Base-by-base conservation (phyloP, 1,140 invertebrate species). In the Panonychus citri region DNA sequence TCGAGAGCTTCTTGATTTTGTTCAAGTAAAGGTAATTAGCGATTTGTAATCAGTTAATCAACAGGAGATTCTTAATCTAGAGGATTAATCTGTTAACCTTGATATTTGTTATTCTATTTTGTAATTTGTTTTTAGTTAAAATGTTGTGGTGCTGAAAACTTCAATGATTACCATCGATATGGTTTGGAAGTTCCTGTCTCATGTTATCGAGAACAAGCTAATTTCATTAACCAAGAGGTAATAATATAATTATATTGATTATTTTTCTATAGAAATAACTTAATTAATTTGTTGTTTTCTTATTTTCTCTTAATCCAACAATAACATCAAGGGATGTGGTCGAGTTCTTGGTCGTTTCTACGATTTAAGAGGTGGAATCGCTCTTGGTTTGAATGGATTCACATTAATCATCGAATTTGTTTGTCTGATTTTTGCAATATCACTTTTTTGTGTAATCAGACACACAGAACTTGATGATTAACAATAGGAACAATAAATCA, bases 141-240 rank as follows among this genome's bases (percentile, higher is more conserved):
- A 13, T 61, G 59, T 39, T 61, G 59, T 56, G 59, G 59, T 17
- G 56, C 59, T 21, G 37, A 56, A 34, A 53, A 43, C 15, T 61
- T 59, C 39, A 61, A 59, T 37, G 59, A 61, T 26, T 61, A 61
- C 52, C 46, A 37, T 27, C 40, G 57, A 43, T 59, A 55, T 59
- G 59, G 59, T 19, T 39, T 56, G 42, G 48, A 54, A 19, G 48
- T 58, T 21, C 59, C 59, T n/a, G 40, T 55, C 13, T 59, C 57
- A 26, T 61, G 59, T 50, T 55, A 56, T 40, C 21, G 42, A 19
- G 42, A 27, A 24, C 39, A 53, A 26, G n/a, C 52, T 19, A 61
- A 61, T 28, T 61, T 50, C 49, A 30, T 61, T 25, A 61, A 55
- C 28, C 26, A 40, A 56, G 21, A 53, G 39, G 59, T 60, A 12